Conservation (phyloP, 2,888 invertebrate species). For the Conistra vaccinii region DNA sequence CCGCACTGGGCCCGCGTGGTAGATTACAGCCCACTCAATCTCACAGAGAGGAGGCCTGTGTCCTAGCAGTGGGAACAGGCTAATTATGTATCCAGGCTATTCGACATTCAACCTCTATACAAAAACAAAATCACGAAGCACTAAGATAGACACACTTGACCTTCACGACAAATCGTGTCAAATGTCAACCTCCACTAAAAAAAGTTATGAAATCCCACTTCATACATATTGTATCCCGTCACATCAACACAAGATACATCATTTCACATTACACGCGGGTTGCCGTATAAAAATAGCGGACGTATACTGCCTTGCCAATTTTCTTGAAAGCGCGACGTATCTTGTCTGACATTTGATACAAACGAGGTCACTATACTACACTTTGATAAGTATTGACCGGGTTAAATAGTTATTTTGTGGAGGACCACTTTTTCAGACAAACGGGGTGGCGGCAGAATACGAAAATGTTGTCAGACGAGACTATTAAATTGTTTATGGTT, state of each 20-base stretch:
- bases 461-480: constrained; percentile 13
- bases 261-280: constrained; percentile 57
- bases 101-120: background rate
- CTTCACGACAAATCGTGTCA: constrained; percentile 38
- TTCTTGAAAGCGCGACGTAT: constrained; percentile 67
- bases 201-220: constrained; percentile 21
- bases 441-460: background rate
- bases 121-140: background rate
- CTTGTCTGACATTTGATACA: constrained; percentile 64
- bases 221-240: constrained; percentile 56
- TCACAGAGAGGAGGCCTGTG: no score
- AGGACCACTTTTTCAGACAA: constrained; percentile 13
- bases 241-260: constrained; percentile 58
- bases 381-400: constrained; percentile 54
- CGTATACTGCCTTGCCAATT: constrained; percentile 60
- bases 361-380: constrained; percentile 59
- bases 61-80: no score
- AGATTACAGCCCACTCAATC: no score
- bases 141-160: constrained; percentile 11
- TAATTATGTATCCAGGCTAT: background rate
- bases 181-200: constrained; percentile 36
- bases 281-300: constrained; percentile 63
- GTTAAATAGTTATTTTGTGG: constrained; percentile 41
- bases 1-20: no score
- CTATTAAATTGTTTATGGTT: background rate